Evolutionary conservation across 2,113 vertebrate species (phyloP).

Genomic region (Gila orcuttii): DNA sequence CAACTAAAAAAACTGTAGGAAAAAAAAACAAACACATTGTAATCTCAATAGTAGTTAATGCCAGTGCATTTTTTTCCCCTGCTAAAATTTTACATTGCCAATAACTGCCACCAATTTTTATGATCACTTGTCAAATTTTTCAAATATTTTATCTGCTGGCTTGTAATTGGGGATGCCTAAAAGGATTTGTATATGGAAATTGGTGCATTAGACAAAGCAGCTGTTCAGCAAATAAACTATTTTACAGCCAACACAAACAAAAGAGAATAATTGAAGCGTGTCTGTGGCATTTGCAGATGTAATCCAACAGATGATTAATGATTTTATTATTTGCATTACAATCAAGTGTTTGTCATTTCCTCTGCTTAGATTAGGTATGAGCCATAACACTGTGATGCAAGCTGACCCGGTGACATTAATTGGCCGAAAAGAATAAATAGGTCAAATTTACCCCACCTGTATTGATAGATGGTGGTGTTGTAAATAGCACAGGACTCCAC

Average conservation of each 20-base stretch:
- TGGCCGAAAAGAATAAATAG: conserved; percentile 9
- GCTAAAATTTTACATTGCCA: conserved; percentile 12
- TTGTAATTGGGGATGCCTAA: conserved; percentile 36
- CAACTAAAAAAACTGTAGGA: background rate
- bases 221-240: conserved; percentile 49
- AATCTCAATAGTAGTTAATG: background rate
- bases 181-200: conserved; percentile 51
- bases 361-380: background rate
- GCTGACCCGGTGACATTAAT: conserved; percentile 17
- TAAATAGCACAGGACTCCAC: conserved; percentile 19
- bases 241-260: conserved; percentile 48
- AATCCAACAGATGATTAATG: conserved; percentile 36
- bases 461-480: conserved; percentile 43
- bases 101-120: conserved; percentile 14
- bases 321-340: conserved; percentile 49
- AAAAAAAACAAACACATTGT: background rate
- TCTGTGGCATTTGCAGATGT: conserved; percentile 37
- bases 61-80: background rate
- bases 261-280: conserved; percentile 45
- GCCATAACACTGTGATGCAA: background rate
- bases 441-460: conserved; percentile 6
- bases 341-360: conserved; percentile 15
- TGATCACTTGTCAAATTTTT: conserved; percentile 35
- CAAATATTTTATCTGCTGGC: background rate
- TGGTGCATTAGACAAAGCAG: conserved; percentile 47